Base-by-base conservation (phyloP, 2,797 vertebrate genomes). In the Epinephelus malabaricus region DNA sequence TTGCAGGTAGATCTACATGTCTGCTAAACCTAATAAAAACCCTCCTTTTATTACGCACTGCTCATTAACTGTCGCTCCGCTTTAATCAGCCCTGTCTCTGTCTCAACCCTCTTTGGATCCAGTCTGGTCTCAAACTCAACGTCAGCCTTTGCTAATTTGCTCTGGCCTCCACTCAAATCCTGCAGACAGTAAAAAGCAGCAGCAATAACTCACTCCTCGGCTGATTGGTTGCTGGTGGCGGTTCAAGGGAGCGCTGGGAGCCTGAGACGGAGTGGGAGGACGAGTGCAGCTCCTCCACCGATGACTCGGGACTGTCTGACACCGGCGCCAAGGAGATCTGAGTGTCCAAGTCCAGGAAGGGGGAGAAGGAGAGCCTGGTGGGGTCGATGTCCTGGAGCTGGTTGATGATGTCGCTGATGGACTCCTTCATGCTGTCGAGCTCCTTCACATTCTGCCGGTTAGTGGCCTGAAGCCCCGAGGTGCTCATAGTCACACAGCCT, bases 341-440 rank as follows among this genome's bases (percentile, higher is more conserved):
- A 43, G 95, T 96, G 90, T 96, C 96, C 87, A 96, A 88, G 87
- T 96, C 95, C 65, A 96, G 87, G 87, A 96, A 96, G 1, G 95
- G 96, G 12, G 96, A 95, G 89, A 96, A 95, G 82, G 96, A 96
- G 45, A 96, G 94, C 51, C 95, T 81, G 69, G 93, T 91, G 0
- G 95, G 95, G 81, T 96, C 95, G 4, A 96, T 95, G 87, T 95
- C 95, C 86, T 94, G 95, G 62, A 96, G 94, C 90, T 96, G 95
- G 88, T 95, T 94, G 83, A 95, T 94, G 78, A 96, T 95, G 87
- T 96, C 95, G 4, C 95, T 95, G 76, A 95, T 95, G 64, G 95
- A 95, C 89, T 95, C 95, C 86, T 95, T 95, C 89, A 95, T 93
- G 81, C 90, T 95, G 91, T 95, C 95, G 15, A 95, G 92, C 89